Evolutionary conservation across 2,797 vertebrate species (phyloP), one percentile per base, ranked within the genome.

Genomic region (Limosa lapponica): DNA sequence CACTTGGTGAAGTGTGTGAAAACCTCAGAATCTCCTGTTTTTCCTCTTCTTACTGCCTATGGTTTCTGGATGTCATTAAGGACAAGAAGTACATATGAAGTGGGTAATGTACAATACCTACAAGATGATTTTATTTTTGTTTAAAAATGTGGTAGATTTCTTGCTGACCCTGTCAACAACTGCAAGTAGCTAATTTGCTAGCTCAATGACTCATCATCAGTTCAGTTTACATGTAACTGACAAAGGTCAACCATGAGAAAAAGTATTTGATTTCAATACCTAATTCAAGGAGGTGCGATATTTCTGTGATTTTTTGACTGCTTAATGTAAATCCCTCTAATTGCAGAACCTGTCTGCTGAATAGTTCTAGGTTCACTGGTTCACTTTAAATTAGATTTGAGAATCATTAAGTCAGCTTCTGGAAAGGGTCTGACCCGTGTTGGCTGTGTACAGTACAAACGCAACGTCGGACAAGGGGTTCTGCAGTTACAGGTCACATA

Each of bases 141-240:
- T 91, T 89, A 90, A 89, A 96, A 95, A 95, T 61, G 88, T 94
- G 95, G 94, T 96, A 95, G 86, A 77, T 97, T 96, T 97, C 92
- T 96, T 87, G 69, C 91, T 96, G 97, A 97, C 96, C 96, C 91
- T 95, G 96, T 97, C 97, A 97, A 97, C 93, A 97, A 82, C 90
- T 97, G 74, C 7, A 36, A 93, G 90, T 87, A 97, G 95, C 89
- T 98, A 97, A 97, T 98, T 98, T 98, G 91, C 95, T 97, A 96
- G 77, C 95, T 97, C 95, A 97, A 37, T 97, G 96, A 92, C 87
- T 97, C 96, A 97, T 97, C 96, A 70, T 96, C 95, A 84, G 77
- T 82, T 97, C 79, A 78, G 95, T 92, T 89, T 97, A 97, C 86
- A 92, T 36, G 79, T 95, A 97, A 95, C 84, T 95, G 95, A 97